These are phyloP conservation scores for Zosterops hypoxanthus DNA, from an alignment of 2,113 vertebrate genomes.

Conservation along the genomic window DNA sequence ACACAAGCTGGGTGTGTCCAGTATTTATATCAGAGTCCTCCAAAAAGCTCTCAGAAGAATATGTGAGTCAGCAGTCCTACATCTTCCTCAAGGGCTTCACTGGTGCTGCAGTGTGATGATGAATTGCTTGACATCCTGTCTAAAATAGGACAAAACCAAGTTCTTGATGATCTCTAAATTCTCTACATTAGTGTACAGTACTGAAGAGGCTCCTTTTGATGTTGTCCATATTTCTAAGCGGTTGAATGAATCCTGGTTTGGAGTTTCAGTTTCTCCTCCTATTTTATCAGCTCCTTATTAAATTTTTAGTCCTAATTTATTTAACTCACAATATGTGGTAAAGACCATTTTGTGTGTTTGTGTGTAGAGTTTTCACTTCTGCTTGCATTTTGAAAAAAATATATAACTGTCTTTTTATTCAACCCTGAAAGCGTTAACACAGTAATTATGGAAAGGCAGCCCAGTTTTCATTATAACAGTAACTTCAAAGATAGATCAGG, in stretches of 20 bases:
- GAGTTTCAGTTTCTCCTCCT: not conserved
- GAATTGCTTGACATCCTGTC: not conserved
- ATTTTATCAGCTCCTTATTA: not conserved
- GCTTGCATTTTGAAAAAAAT: not conserved
- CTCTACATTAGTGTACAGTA: not conserved
- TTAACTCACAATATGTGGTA: not conserved
- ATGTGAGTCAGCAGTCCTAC: not conserved
- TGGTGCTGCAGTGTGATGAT: not conserved
- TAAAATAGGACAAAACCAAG: not conserved
- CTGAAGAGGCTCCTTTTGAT: not conserved
- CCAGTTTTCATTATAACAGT: not conserved
- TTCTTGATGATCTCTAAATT: not conserved
- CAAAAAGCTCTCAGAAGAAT: not conserved
- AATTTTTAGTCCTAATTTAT: not conserved
- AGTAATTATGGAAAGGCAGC: not conserved
- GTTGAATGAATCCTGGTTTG: not conserved
- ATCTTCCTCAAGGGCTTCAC: not conserved
- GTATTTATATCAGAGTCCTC: not conserved
- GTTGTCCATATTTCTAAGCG: not conserved
- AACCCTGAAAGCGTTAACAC: not conserved
- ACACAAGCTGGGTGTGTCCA: not conserved
- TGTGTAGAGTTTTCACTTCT: not conserved
- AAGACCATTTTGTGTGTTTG: not conserved
- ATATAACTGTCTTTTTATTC: not conserved
- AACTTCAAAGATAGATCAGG: not conserved